A percentile compares a stretch with the other conserved stretches of the same genome.
Evolutionary conservation across 2,797 vertebrate species (phyloP).

Genomic region (Tachyglossus aculeatus): DNA sequence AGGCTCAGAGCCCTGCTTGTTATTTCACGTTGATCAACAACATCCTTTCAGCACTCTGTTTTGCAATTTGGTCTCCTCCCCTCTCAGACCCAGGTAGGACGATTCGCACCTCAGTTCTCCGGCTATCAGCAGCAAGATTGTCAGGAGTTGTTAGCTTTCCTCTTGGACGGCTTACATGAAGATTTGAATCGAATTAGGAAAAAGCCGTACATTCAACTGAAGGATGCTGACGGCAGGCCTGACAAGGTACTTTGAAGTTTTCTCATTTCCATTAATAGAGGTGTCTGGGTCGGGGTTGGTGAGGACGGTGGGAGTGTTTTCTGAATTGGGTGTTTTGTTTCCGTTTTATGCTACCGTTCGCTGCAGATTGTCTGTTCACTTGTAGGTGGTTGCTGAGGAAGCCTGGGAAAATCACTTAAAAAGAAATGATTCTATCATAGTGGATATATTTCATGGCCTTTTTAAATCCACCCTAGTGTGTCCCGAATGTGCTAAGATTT

Average conservation of each 20-base stretch:
- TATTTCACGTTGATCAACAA: background rate
- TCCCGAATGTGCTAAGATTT: slow-evolving; percentile 94
- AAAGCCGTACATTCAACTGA: slow-evolving; percentile 97
- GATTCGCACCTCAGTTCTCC: slow-evolving; percentile 97
- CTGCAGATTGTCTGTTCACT: slow-evolving; percentile 42
- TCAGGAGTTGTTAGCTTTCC: slow-evolving; percentile 95
- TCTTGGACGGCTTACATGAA: slow-evolving; percentile 96
- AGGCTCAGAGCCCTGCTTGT: too few species aligned
- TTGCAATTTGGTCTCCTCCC: slow-evolving; percentile 5
- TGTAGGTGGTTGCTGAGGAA: slow-evolving; percentile 95
- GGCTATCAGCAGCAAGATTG: slow-evolving; percentile 99
- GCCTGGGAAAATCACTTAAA: slow-evolving; percentile 98
- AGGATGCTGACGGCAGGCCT: slow-evolving; percentile 91
- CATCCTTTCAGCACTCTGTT: background rate
- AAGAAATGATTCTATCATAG: slow-evolving; percentile 98
- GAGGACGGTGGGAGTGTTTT: too few species aligned
- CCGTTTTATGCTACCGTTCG: background rate
- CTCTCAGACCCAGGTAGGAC: slow-evolving; percentile 93
- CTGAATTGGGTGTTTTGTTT: background rate
- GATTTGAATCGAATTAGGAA: slow-evolving; percentile 97
- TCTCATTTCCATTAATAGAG: too few species aligned
- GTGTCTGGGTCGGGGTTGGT: background rate
- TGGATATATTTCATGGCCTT: slow-evolving; percentile 98
- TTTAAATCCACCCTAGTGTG: slow-evolving; percentile 98
- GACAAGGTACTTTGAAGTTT: slow-evolving; percentile 90